Conservation (phyloP, 1,140 invertebrate species). For the Neuroterus valhalla region DNA sequence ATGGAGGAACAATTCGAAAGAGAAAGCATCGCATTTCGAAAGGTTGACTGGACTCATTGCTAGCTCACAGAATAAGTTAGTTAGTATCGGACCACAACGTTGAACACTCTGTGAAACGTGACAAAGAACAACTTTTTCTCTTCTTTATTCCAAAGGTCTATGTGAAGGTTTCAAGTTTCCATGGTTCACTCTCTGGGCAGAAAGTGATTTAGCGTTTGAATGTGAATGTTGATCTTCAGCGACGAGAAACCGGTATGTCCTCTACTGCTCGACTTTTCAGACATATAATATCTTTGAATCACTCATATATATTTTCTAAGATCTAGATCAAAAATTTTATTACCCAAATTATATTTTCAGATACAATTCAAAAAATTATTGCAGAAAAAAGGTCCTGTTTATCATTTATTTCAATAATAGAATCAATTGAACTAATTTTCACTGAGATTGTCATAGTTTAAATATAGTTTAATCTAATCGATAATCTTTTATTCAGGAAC, state of each 20-base stretch:
- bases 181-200: not conserved
- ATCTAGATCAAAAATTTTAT: too few species aligned
- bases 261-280: not conserved
- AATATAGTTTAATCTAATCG: too few species aligned
- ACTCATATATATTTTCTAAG: too few species aligned
- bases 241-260: not conserved
- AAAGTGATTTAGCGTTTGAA: not conserved
- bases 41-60: not conserved
- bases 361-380: too few species aligned
- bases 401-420: too few species aligned
- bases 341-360: too few species aligned
- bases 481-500: too few species aligned
- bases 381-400: too few species aligned
- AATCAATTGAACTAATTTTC: too few species aligned
- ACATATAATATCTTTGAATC: not conserved
- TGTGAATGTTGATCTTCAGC: conserved; percentile 8
- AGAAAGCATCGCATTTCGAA: conserved; percentile 36
- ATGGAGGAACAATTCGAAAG: conserved; percentile 45
- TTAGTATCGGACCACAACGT: not conserved
- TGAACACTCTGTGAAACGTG: not conserved
- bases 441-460: too few species aligned
- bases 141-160: not conserved
- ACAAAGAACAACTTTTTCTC: not conserved
- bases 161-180: not conserved
- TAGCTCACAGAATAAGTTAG: conserved; percentile 4